Evolutionary conservation across 2,888 invertebrate species (phyloP), one percentile per base, ranked within the genome.

Genomic region (Cataglyphis cursor): DNA sequence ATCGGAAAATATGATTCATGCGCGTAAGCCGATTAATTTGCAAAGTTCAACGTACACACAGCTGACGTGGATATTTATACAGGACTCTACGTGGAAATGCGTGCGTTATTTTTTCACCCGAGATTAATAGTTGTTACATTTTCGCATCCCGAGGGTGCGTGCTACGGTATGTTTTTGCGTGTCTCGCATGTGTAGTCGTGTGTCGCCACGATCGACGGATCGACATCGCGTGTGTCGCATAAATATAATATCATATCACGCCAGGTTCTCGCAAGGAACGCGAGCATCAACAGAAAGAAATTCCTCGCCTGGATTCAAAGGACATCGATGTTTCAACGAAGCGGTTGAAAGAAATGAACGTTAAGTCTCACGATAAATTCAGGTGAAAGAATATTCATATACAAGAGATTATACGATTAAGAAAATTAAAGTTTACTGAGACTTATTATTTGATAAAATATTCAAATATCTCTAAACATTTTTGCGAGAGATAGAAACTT

Each of bases 11-110:
- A 88, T 89, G 87, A 88, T 88, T 88, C 87, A 88, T 84, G 78
- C 54, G 65, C 64, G 80, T 87, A 87, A 89, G 84, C 89, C 86
- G 89, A 89, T 89, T 89, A 88, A 89, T 88, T 88, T 82, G 85
- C 76, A 83, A 84, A 82, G 81, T 81, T 85, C 88, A 82, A 88
- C 88, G 85, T 59, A 66, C 75, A 75, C 75, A 82, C 80, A 62
- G 64, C 62, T 76, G 44, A 78, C 78, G 81, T 68, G 72, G 82
- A 88, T 85, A 83, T 88, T 88, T 83, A 73, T 76, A 75, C 75
- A 68, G 48, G 73, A 62, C 64, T 85, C 78, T 66, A 51, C 48
- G 59, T 78, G 82, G 48, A 84, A 84, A 72, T 61, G 72, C 82
- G 76, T 61, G 72, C 82, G 76, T 72, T 76, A 73, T 85, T 78